These are phyloP conservation scores for Sinonovacula constricta DNA, from an alignment of 1,140 invertebrate genomes.

Conservation along the genomic window DNA sequence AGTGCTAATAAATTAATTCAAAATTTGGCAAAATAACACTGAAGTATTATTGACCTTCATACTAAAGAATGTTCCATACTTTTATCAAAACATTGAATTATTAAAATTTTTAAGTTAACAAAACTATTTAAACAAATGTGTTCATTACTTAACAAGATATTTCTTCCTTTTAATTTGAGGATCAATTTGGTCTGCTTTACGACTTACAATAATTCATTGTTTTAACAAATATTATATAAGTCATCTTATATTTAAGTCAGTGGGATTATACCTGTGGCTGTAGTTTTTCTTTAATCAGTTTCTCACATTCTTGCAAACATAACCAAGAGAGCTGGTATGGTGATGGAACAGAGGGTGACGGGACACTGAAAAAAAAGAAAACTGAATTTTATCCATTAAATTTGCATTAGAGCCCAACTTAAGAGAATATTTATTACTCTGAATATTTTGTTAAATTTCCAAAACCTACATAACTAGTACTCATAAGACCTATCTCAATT, in stretches of 20 bases:
- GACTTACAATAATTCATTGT: not conserved
- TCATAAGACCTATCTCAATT: too few relatives aligned
- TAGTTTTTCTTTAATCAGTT: not conserved
- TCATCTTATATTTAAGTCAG: too few relatives aligned
- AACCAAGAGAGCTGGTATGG: constrained; percentile 72
- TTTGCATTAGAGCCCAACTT: too few relatives aligned
- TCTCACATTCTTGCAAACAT: constrained; percentile 63
- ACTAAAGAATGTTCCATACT: too few relatives aligned
- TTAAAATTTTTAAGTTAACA: not conserved
- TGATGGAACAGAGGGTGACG: constrained; percentile 54
- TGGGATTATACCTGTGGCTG: constrained; percentile 36
- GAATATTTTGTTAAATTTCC: too few relatives aligned
- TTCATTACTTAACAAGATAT: not conserved
- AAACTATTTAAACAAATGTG: not conserved
- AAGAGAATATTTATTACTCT: too few relatives aligned
- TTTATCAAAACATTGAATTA: too few relatives aligned
- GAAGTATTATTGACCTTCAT: too few relatives aligned
- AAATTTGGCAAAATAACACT: too few relatives aligned
- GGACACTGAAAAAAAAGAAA: constrained; percentile 56
- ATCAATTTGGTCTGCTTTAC: not conserved
- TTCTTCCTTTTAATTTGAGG: not conserved
- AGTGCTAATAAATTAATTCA: too few relatives aligned
- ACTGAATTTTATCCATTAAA: not conserved
- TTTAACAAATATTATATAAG: too few relatives aligned
- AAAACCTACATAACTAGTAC: too few relatives aligned